These are phyloP conservation scores for Riparia riparia DNA, from an alignment of 2,113 vertebrate species.

Conservation along the genomic window DNA sequence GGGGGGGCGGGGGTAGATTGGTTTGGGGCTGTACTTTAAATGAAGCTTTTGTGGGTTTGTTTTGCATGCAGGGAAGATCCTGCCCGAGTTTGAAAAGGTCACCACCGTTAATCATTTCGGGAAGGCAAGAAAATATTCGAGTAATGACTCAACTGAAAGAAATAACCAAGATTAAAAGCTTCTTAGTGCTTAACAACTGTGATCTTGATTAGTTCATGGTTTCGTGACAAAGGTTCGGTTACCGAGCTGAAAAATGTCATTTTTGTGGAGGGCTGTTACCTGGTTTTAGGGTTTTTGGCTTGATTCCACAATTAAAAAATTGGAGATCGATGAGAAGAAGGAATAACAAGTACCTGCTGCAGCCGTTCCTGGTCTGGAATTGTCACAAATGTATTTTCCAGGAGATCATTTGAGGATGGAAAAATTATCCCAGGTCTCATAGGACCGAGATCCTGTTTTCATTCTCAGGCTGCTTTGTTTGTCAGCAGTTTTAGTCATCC, in stretches of 20 bases:
- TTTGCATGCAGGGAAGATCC: slow-evolving; percentile 19
- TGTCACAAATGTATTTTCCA: not conserved
- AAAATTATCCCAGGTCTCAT: not conserved
- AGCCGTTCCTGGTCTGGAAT: not conserved
- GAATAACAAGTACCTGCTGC: not conserved
- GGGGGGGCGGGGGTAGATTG: not conserved
- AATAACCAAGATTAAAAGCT: slow-evolving; percentile 25
- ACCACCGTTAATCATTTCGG: slow-evolving; percentile 31
- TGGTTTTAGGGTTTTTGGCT: not conserved
- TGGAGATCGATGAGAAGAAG: not conserved
- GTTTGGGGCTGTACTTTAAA: not conserved
- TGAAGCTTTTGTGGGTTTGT: not conserved
- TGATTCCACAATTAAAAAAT: not conserved
- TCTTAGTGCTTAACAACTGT: not conserved
- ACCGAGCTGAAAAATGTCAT: rapidly evolving
- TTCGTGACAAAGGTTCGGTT: not conserved
- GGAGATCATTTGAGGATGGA: not conserved
- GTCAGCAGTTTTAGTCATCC: not conserved
- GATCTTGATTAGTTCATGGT: not conserved
- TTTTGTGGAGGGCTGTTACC: rapidly evolving
- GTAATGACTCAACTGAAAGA: slow-evolving; percentile 40
- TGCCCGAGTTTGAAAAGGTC: slow-evolving; percentile 44
- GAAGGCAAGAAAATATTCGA: not conserved
- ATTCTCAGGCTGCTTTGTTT: not conserved
- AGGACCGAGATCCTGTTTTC: not conserved